Evolutionary conservation across 1,140 invertebrate genomes (phyloP).

Genomic region (Arctopsyche grandis): DNA sequence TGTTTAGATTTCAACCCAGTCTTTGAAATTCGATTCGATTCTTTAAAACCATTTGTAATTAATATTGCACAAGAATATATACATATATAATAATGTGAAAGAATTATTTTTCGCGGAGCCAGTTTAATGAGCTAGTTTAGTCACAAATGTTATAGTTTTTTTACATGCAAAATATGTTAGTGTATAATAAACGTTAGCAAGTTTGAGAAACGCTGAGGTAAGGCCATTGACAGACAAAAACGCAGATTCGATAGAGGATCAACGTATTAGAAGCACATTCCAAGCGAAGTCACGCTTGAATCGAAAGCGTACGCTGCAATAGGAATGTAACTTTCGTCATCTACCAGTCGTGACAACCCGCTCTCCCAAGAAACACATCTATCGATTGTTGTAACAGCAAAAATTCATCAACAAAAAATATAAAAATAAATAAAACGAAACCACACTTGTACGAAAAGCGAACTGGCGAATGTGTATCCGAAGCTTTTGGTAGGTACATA

Average conservation of each 20-base stretch:
- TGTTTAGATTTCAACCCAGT: no score
- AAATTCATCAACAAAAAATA: slow-evolving; percentile 2
- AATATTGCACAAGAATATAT: no score
- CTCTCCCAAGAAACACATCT: neutral
- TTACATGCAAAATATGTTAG: no score
- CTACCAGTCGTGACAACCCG: slow-evolving; percentile 16
- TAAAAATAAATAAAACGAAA: neutral
- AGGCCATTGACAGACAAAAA: slow-evolving; percentile 32
- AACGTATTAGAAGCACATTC: neutral
- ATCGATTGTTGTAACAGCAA: slow-evolving; percentile 11
- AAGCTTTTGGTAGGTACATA: no score
- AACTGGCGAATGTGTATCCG: neutral
- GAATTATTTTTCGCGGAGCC: no score
- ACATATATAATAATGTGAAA: no score
- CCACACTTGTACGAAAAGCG: neutral
- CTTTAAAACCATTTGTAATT: no score
- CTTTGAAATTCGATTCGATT: no score
- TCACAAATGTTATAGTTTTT: no score
- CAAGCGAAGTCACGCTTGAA: neutral
- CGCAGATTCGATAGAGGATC: neutral
- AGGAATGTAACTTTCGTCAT: slow-evolving; percentile 1
- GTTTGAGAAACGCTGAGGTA: slow-evolving; percentile 1
- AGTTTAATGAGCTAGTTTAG: no score
- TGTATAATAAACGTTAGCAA: neutral
- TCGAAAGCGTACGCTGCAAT: neutral